These are phyloP conservation scores for Drosophila aff. DNA, from an alignment of 1,140 invertebrate genomes.

Conservation along the genomic window DNA sequence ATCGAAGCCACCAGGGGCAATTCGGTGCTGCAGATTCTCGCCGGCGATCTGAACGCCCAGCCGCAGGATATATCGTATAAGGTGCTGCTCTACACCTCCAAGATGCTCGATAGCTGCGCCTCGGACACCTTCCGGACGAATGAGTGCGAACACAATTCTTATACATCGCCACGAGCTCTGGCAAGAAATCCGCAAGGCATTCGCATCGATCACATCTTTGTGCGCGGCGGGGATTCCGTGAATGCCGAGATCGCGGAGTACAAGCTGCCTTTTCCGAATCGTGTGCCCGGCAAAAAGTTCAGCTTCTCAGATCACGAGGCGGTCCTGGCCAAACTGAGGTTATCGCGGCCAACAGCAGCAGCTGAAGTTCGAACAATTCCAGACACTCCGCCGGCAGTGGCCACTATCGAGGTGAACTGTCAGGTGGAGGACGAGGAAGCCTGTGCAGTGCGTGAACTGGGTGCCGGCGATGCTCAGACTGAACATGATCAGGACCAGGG, in stretches of 20 bases:
- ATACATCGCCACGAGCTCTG: slow-evolving; percentile 87
- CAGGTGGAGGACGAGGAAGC: slow-evolving; percentile 14
- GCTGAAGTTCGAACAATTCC: background rate
- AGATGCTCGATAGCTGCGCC: slow-evolving; percentile 85
- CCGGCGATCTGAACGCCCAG: slow-evolving; percentile 96
- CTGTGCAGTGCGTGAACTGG: slow-evolving; percentile 9
- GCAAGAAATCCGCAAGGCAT: slow-evolving; percentile 90
- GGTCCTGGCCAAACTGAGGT: slow-evolving; percentile 88
- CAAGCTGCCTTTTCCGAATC: slow-evolving; percentile 89
- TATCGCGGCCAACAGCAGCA: slow-evolving; percentile 26
- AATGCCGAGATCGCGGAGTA: slow-evolving; percentile 88
- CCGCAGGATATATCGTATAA: slow-evolving; percentile 94
- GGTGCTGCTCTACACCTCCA: slow-evolving; percentile 84
- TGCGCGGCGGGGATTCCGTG: slow-evolving; percentile 84
- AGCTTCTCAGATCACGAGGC: slow-evolving; percentile 97
- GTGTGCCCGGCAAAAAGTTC: slow-evolving; percentile 89
- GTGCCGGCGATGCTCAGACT: slow-evolving; percentile 17
- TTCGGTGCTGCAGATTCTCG: slow-evolving; percentile 93
- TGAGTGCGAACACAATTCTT: slow-evolving; percentile 93
- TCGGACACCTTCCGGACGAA: slow-evolving; percentile 88
- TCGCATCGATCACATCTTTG: slow-evolving; percentile 96
- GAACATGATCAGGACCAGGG: background rate
- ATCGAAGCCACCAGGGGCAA: slow-evolving; percentile 92
- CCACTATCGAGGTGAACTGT: slow-evolving; percentile 34
- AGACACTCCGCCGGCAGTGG: slow-evolving; percentile 12